A percentile compares a stretch with the other conserved stretches of the same genome.
These are phyloP conservation scores for Diploscapter pachys DNA, from an alignment of 1,140 invertebrate species.

Conservation along the genomic window DNA sequence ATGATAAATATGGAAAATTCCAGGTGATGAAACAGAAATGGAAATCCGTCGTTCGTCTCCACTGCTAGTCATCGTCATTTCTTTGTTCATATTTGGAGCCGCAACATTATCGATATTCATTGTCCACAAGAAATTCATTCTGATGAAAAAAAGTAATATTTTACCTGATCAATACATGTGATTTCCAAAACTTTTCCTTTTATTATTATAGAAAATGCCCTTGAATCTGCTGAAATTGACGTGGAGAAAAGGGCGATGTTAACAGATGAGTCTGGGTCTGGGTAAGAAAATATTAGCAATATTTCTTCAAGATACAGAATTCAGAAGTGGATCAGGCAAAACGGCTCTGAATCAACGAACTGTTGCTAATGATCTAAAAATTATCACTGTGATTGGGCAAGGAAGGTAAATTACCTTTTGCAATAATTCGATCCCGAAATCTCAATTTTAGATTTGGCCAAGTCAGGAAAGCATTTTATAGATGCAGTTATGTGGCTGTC, in stretches of 20 bases:
- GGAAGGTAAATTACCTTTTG: constrained; percentile 69
- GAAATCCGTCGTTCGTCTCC: constrained; percentile 28
- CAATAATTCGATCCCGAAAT: too few relatives aligned
- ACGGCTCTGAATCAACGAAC: constrained; percentile 74
- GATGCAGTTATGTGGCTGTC: constrained; percentile 81
- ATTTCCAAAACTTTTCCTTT: too few relatives aligned
- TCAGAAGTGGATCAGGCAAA: constrained; percentile 50
- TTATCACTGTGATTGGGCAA: constrained; percentile 80
- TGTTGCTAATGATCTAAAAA: constrained; percentile 84
- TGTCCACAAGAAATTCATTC: too few relatives aligned
- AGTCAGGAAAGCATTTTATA: constrained; percentile 75
- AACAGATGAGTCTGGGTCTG: too few relatives aligned
- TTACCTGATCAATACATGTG: not conserved
- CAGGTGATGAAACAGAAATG: not conserved
- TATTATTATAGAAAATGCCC: not conserved
- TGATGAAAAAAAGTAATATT: constrained; percentile 2
- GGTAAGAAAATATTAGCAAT: too few relatives aligned
- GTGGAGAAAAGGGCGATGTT: not conserved
- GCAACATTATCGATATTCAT: not conserved
- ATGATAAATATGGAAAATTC: too few relatives aligned
- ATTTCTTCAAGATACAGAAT: constrained; percentile 15
- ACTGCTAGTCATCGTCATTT: constrained; percentile 6
- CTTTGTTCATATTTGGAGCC: constrained; percentile 1
- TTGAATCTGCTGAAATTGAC: not conserved
- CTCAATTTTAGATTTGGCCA: constrained; percentile 66